Percentiles rank a stretch among this genome's conserved stretches.
These are phyloP conservation scores for Orycteropus afer DNA, from an alignment of 2,113 vertebrate genomes.

Conservation along the genomic window DNA sequence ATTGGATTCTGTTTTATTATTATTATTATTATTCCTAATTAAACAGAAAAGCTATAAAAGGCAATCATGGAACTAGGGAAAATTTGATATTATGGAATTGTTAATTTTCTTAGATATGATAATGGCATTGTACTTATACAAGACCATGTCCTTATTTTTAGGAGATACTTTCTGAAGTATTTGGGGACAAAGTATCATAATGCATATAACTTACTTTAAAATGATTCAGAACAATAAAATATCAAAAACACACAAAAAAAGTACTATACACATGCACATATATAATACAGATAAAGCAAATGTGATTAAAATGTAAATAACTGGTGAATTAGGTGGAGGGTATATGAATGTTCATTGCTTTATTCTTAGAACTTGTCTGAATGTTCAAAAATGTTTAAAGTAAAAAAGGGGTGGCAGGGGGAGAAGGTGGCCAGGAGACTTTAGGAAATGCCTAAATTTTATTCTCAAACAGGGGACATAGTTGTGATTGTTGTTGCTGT, in stretches of 20 bases:
- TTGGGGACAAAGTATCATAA: not conserved
- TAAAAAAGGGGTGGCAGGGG: not conserved
- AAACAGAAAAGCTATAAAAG: not conserved
- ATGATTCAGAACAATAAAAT: not conserved
- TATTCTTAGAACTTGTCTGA: not conserved
- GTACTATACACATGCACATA: not conserved
- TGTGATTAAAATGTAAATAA: not conserved
- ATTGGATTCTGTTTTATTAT: not conserved
- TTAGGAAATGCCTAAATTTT: not conserved
- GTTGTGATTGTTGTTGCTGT: no score
- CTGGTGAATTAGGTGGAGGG: not conserved
- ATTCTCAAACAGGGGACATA: not conserved
- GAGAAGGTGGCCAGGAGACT: not conserved
- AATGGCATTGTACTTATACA: not conserved
- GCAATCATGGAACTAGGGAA: not conserved
- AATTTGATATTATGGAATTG: not conserved
- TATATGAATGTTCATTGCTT: not conserved
- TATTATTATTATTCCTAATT: not conserved
- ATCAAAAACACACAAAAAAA: not conserved
- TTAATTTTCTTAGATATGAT: conserved; percentile 6
- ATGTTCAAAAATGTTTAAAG: conserved; percentile 8
- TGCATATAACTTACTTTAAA: conserved; percentile 54
- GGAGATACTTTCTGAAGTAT: not conserved
- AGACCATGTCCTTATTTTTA: conserved; percentile 18
- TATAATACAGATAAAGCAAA: not conserved